Conservation (phyloP, 2,113 vertebrate genomes). For the Psephotus haematonotus region DNA sequence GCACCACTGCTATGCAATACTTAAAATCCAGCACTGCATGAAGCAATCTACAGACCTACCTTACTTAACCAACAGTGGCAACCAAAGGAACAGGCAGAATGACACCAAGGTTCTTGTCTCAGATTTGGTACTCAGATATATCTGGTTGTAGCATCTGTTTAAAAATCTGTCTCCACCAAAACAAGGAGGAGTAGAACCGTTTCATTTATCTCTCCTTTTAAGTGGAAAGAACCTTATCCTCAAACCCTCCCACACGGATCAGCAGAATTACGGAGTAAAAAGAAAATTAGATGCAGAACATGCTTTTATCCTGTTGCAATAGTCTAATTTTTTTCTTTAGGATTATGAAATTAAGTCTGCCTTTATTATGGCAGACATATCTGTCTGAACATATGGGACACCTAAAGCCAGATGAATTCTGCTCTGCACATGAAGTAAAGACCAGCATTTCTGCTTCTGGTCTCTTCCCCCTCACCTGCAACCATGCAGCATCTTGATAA, state of each 20-base stretch:
- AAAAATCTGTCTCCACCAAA: neutral
- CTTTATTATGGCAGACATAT: neutral
- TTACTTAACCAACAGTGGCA: neutral
- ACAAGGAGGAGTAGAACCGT: neutral
- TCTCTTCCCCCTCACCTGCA: neutral
- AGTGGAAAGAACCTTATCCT: neutral
- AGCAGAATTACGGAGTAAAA: neutral
- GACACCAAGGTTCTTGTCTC: neutral
- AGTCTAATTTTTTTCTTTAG: neutral
- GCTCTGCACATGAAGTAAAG: neutral
- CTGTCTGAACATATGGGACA: neutral
- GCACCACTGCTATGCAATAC: neutral
- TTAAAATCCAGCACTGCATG: neutral
- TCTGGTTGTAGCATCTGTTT: neutral
- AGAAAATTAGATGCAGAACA: neutral
- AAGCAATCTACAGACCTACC: neutral
- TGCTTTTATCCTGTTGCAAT: neutral
- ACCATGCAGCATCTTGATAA: neutral
- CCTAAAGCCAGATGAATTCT: neutral
- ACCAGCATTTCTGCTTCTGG: neutral
- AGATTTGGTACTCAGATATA: neutral
- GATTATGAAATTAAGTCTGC: neutral
- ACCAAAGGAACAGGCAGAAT: neutral
- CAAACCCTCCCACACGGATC: neutral
- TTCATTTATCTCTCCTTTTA: neutral